Evolutionary conservation across 1,140 invertebrate genomes (phyloP).

Genomic region (Drosophila lowei): DNA sequence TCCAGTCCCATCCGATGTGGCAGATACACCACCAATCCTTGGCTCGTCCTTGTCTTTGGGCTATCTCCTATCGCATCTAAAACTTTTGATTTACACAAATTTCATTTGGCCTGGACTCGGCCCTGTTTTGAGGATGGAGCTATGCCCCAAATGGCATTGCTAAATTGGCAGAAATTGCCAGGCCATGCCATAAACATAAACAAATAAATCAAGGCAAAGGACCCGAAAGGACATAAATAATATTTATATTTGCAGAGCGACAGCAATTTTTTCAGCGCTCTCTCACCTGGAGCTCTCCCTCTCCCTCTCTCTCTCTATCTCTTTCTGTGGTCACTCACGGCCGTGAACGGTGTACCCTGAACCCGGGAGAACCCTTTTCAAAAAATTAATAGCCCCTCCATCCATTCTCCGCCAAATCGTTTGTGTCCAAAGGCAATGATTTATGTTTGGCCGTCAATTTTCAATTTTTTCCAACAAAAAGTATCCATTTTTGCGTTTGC

Average conservation of each 20-base stretch:
- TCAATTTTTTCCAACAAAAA: conserved; percentile 42
- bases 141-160: conserved; percentile 43
- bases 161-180: conserved; percentile 75
- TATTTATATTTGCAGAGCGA: conserved; percentile 47
- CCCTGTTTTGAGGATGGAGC: conserved; percentile 9
- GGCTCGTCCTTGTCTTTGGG: conserved; percentile 1
- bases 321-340: conserved; percentile 6
- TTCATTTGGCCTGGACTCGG: conserved; percentile 38
- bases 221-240: conserved; percentile 49
- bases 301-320: neutral
- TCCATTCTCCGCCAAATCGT: neutral
- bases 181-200: conserved; percentile 61
- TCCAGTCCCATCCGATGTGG: too few species aligned
- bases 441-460: conserved; percentile 57
- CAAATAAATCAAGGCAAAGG: conserved; percentile 71
- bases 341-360: conserved; percentile 18
- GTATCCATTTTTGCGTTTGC: conserved; percentile 11
- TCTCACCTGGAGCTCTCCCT: conserved; percentile 40
- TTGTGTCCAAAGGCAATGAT: conserved; percentile 42
- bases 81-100: conserved; percentile 65
- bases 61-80: conserved; percentile 14
- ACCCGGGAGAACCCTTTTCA: conserved; percentile 67
- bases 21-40: neutral
- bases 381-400: conserved; percentile 59
- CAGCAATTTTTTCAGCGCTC: conserved; percentile 41